phyloP scores from a whole-genome alignment of 2,888 invertebrate genomes.

The Diplolepis rosae region DNA sequence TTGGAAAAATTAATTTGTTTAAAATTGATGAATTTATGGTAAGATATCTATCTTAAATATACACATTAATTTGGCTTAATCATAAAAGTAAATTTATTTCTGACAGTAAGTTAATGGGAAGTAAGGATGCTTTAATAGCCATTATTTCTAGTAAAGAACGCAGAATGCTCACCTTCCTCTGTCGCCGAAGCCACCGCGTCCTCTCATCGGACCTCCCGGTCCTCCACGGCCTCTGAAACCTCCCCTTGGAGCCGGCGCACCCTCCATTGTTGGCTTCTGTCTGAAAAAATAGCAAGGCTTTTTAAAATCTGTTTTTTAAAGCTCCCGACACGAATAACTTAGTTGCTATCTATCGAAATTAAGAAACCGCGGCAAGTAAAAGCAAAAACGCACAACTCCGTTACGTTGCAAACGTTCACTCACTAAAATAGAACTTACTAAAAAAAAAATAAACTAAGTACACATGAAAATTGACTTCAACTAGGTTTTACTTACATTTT shows the following conservation, averaged over 20 bases:
- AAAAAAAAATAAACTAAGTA: neutral
- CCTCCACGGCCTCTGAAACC: slow-evolving; percentile 42
- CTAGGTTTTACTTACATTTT: slow-evolving; percentile 52
- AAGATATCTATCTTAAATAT: neutral
- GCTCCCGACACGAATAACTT: neutral
- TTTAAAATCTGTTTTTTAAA: neutral
- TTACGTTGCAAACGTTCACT: neutral
- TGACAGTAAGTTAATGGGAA: neutral
- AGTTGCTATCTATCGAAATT: neutral
- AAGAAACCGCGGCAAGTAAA: slow-evolving; percentile 2
- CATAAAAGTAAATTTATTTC: neutral
- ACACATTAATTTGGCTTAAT: no score
- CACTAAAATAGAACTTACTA: neutral
- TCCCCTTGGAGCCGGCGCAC: slow-evolving; percentile 38
- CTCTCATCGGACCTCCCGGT: slow-evolving; percentile 43
- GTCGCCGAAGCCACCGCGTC: slow-evolving; percentile 43
- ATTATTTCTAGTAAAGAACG: neutral
- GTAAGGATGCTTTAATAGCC: neutral
- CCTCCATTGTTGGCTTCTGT: slow-evolving; percentile 31
- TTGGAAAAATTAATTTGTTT: neutral
- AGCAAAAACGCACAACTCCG: neutral
- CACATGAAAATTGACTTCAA: neutral
- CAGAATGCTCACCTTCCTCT: slow-evolving; percentile 27
- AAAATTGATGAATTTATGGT: neutral
- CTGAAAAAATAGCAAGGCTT: neutral